Conservation (phyloP, 2,888 invertebrate genomes). For the Eristalinus sepulchralis region DNA sequence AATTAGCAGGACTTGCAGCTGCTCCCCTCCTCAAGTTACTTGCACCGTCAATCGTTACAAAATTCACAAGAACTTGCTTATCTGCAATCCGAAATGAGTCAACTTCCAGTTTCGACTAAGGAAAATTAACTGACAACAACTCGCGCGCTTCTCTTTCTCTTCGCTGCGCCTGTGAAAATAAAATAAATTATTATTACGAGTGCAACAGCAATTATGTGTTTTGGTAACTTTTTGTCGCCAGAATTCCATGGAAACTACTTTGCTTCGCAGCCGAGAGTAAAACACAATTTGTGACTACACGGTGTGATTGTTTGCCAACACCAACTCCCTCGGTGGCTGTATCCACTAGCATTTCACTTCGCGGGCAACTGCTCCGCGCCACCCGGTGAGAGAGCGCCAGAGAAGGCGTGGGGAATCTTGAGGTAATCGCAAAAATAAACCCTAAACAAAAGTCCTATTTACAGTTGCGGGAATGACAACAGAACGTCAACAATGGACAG, state of each 20-base stretch:
- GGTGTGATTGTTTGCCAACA: slow-evolving; percentile 18
- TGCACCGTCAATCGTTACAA: neutral
- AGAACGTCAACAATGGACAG: neutral
- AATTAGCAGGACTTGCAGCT: too few species aligned
- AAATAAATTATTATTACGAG: neutral
- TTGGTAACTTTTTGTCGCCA: neutral
- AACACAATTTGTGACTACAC: neutral
- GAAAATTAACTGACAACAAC: neutral
- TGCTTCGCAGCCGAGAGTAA: neutral
- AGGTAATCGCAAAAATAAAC: slow-evolving; percentile 31
- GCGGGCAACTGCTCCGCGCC: neutral
- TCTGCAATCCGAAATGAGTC: neutral
- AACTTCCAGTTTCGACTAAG: neutral
- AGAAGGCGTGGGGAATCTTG: neutral
- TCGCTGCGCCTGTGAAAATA: neutral
- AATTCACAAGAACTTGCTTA: neutral
- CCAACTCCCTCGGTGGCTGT: slow-evolving; percentile 3
- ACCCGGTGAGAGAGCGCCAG: neutral
- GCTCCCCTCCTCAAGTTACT: too few species aligned
- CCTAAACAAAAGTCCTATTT: slow-evolving; percentile 38
- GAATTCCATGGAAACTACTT: slow-evolving; percentile 7
- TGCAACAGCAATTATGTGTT: slow-evolving; percentile 7
- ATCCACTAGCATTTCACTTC: neutral
- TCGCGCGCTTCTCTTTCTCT: neutral
- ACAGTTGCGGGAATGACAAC: slow-evolving; percentile 7